Evolutionary conservation across 2,113 vertebrate species (phyloP).

Genomic region (Synodontis membranacea): DNA sequence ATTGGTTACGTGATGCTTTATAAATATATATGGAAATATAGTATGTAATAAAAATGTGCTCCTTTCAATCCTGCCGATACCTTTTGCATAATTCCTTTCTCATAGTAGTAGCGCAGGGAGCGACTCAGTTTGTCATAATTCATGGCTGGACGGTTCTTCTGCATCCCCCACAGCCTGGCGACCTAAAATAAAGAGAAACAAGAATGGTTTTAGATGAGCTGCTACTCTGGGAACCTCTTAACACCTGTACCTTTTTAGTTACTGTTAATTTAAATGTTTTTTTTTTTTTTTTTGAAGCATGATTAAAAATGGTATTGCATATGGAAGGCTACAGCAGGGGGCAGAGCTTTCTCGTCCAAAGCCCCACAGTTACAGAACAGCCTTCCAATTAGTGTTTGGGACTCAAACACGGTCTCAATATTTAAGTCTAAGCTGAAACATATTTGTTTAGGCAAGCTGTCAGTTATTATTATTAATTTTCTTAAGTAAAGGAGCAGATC

Average conservation of each 20-base stretch:
- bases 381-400: too few species aligned
- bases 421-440: too few species aligned
- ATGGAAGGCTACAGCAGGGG: too few species aligned
- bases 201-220: background rate
- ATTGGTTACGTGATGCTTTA: background rate
- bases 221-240: background rate
- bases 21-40: background rate
- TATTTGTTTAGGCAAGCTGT: too few species aligned
- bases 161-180: conserved; percentile 96
- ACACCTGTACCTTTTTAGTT: background rate
- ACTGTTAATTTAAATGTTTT: background rate
- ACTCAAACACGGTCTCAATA: too few species aligned
- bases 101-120: conserved; percentile 95
- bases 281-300: background rate
- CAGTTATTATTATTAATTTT: too few species aligned
- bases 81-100: conserved; percentile 99
- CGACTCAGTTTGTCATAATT: conserved; percentile 98
- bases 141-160: conserved; percentile 99
- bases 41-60: background rate
- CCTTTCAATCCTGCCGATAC: conserved; percentile 61
- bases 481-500: too few species aligned
- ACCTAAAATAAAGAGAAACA: conserved; percentile 74
- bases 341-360: too few species aligned
- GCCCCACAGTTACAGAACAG: too few species aligned
- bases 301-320: background rate